phyloP scores from a whole-genome alignment of 2,888 invertebrate species.

The Papilio elwesi region DNA sequence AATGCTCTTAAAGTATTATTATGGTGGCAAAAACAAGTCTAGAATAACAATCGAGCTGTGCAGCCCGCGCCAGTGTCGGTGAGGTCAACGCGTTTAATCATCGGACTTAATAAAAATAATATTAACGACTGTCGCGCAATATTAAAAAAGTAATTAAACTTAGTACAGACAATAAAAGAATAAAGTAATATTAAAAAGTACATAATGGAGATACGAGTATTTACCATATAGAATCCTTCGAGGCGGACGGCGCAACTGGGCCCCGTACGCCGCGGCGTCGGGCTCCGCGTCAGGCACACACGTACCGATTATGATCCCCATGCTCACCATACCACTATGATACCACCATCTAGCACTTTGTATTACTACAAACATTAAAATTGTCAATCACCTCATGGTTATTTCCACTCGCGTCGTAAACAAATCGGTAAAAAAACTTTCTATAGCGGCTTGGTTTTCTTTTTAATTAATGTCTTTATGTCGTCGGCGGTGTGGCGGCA shows the following conservation, averaged over 20 bases:
- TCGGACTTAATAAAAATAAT: constrained; percentile 18
- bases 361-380: constrained; percentile 4
- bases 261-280: constrained; percentile 78
- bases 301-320: constrained; percentile 90
- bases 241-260: constrained; percentile 71
- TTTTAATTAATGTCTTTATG: background rate
- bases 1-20: constrained; percentile 16
- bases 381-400: constrained; percentile 4
- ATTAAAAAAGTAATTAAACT: constrained; percentile 4
- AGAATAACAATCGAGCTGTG: constrained; percentile 1
- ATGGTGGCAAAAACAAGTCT: constrained; percentile 9
- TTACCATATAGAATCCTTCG: constrained; percentile 78
- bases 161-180: background rate
- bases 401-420: background rate
- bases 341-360: constrained; percentile 44
- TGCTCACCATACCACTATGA: constrained; percentile 68
- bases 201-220: constrained; percentile 4
- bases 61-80: background rate
- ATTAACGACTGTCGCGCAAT: constrained; percentile 21
- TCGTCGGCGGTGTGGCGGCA: constrained; percentile 26
- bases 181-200: background rate
- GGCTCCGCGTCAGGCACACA: constrained; percentile 88
- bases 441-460: background rate
- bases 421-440: background rate
- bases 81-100: constrained; percentile 35